Base-by-base conservation (phyloP, 2,113 vertebrate genomes). In the Cettia cetti region DNA sequence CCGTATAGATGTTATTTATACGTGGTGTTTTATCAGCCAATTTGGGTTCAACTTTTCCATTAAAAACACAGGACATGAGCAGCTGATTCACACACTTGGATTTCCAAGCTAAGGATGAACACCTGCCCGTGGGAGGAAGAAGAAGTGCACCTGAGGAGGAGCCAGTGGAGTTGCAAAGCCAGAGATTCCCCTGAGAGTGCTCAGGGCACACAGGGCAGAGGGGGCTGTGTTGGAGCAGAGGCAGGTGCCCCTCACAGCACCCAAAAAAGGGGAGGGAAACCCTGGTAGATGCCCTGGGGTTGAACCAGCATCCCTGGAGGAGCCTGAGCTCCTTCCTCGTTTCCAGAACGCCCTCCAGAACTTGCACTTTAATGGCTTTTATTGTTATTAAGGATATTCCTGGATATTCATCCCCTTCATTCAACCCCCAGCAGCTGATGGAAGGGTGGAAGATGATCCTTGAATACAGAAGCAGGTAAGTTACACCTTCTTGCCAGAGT, bases 131-230 rank as follows among this genome's bases (percentile, higher is more conserved):
- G 6, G 72, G 28, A 42, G 44, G 24, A 72, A 24, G 24, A 72
- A 24, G 22, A 63, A 18, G 9, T 0, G 18, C 27, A 13, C 0
- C 4, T 9, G 42, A 53, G 39, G 53, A 61, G 66, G 19, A 5
- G 9, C 57, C 28, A 13, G 6, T 0, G 33, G 2, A 42, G 45
- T 15, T 2, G 15, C 39, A 40, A n/a, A 52, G 81, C 3, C 40
- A 59, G 16, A 49, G n/a, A 39, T 21, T 7, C 20, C 42, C 21
- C 31, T 0, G 1, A 5, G 54, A n/a, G 2, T 26, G 42, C 33
- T 12, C 2, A 3, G 37, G 39, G 6, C 15, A 4, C 1, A 11
- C 14, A 8, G 63, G 15, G 13, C 24, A n/a, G 42, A 37, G 35
- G 9, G 5, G 7, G 13, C 3, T 19, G 3, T 2, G 4, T 6